Evolutionary conservation across 2,113 vertebrate species (phyloP), one percentile per base, ranked within the genome.

Genomic region (Odontophorus gujanensis): DNA sequence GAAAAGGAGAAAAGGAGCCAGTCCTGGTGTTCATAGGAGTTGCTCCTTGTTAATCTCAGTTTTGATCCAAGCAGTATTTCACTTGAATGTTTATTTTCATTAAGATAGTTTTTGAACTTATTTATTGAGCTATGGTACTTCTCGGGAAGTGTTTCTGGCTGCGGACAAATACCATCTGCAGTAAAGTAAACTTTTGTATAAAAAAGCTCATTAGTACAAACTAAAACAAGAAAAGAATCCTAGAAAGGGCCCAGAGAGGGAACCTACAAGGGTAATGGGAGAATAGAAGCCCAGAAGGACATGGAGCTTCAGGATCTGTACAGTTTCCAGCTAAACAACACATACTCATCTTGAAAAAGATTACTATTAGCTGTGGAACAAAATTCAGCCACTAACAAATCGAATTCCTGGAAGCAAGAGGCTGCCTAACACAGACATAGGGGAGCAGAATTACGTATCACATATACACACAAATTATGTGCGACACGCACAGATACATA

Each of bases 131-230:
- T 95, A 48, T 91, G 88, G 85, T 97, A 77, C 94, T 94, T 97
- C 92, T 96, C 96, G 88, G 96, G 96, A 97, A 96, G 71, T 90
- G 59, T 94, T 97, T 97, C 95, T 96, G 96, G 91, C 95, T 89
- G 71, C 92, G 89, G 96, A 97, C 80, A 97, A 95, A 95, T 97
- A 96, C 94, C 96, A 97, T 97, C 97, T 98, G 96, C 90, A 94
- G 85, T 95, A 96, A 96, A 97, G 93, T 97, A 97, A 98, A 97
- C 94, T 92, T 95, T 45, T 74, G 24, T 90, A 92, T 92, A 80
- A 74, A 92, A 96, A 97, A 93, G 45, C 92, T 97, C 85, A 93
- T 96, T 97, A 97, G 83, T 75, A 92, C 91, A 97, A 96, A 95
- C 75, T 59, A 32, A 97, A 97, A 94, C 45, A 65, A 95, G 93